These are phyloP conservation scores for Chaetops frenatus DNA, from an alignment of 2,113 vertebrate species.

Conservation along the genomic window DNA sequence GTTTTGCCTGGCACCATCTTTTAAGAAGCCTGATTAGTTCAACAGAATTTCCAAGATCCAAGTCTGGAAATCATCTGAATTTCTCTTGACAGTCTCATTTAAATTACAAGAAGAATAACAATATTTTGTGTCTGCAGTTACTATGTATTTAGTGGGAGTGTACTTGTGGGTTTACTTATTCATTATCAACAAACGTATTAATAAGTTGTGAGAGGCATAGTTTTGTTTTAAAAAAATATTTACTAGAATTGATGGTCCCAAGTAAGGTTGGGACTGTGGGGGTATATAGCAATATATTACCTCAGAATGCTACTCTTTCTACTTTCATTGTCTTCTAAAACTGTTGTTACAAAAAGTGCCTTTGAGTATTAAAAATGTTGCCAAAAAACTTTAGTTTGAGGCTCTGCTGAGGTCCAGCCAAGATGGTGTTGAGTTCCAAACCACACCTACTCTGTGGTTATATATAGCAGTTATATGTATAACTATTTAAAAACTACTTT, in stretches of 20 bases:
- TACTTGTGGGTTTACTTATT: neutral
- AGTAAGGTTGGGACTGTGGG: neutral
- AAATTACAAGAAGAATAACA: neutral
- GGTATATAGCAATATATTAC: neutral
- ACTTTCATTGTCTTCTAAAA: neutral
- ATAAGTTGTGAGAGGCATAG: neutral
- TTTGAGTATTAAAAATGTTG: neutral
- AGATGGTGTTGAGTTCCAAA: neutral
- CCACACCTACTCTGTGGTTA: neutral
- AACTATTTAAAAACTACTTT: neutral
- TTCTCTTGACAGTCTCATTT: neutral
- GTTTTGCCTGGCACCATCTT: neutral
- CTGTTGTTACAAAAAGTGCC: neutral
- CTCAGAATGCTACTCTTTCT: neutral
- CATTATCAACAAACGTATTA: neutral
- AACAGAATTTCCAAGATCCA: neutral
- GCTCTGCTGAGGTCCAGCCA: neutral
- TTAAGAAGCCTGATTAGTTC: neutral
- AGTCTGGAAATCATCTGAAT: neutral
- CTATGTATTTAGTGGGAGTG: neutral
- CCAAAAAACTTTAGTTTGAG: neutral
- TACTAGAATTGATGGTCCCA: neutral
- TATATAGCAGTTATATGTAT: neutral
- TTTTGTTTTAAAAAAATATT: neutral
- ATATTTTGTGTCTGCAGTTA: neutral